Evolutionary conservation across 2,113 vertebrate species (phyloP), one percentile per base, ranked within the genome.

Genomic region (Cynocephalus volans): DNA sequence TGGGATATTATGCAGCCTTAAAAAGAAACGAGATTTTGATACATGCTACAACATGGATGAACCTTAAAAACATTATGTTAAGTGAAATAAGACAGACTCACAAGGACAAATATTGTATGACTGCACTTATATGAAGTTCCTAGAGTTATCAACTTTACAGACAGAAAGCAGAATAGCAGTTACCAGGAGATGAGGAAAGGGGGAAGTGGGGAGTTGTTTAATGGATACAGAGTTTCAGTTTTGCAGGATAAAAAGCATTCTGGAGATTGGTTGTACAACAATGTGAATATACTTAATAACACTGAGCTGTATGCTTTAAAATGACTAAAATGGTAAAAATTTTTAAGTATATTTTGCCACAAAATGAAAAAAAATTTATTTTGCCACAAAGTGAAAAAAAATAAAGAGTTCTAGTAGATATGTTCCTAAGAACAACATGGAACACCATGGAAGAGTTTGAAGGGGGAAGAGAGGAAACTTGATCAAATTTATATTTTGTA

Each of bases 21-120:
- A 86, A 87, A 88, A 93, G 72, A 31, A 41, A 64, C 69, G 69
- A 76, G 56, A 79, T 92, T 80, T 24, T 52, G 21, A 56, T 31
- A 67, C 31, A 18, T 19, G 64, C 26, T 23, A 80, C 5, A 62
- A 69, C 26, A 26, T 21, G 56, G 24, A 52, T 31, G 65, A 72
- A 79, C 13, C 45, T 58, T 64, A 70, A 79, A 79, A 64, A 85
- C 79, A 62, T 36, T 54, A 81, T 7, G 19, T n/a, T 65, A 45
- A 94, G 70, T 70, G 70, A 96, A 93, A 70, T 65, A 96, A 36
- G 70, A 58, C 56, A 62, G 36, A 75, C 14, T 41, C 73, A 80
- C 36, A 92, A 33, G 60, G 62, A 90, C 33, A 94, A 45, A 36
- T 19, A 92, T 2, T 50, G 12, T 12, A 56, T n/a, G 62, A 90